phyloP scores from a whole-genome alignment of 2,113 vertebrate genomes.

The Epinephelus moara region DNA sequence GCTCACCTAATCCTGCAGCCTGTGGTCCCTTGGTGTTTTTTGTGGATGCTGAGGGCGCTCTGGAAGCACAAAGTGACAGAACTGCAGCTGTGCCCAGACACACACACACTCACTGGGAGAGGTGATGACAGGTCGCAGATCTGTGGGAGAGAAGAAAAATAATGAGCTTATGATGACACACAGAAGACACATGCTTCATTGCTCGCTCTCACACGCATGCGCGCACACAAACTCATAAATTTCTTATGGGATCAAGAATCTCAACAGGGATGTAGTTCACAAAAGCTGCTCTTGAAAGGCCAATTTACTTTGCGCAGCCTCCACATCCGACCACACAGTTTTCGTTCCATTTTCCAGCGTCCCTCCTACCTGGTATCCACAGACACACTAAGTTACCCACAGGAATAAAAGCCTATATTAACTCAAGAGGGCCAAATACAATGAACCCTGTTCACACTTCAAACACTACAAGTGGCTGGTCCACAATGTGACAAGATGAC shows the following conservation, averaged over 20 bases:
- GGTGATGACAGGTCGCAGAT: constrained; percentile 79
- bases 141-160: constrained; percentile 79
- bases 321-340: constrained; percentile 54
- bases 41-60: constrained; percentile 38
- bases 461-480: constrained; percentile 66
- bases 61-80: constrained; percentile 66
- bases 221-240: constrained; percentile 51
- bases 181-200: constrained; percentile 62
- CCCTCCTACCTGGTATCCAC: constrained; percentile 61
- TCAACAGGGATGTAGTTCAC: constrained; percentile 66
- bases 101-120: constrained; percentile 54
- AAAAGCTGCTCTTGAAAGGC: constrained; percentile 69
- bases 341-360: constrained; percentile 48
- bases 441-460: constrained; percentile 71
- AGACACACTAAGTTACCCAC: constrained; percentile 42
- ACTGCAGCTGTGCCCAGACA: constrained; percentile 59
- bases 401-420: constrained; percentile 75
- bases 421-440: constrained; percentile 72
- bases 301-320: constrained; percentile 61
- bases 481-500: constrained; percentile 59
- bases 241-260: constrained; percentile 73
- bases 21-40: constrained; percentile 54
- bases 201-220: constrained; percentile 27
- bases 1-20: constrained; percentile 74
- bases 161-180: constrained; percentile 82